Percentiles rank a stretch among this genome's conserved stretches.
These are phyloP conservation scores for Apis laboriosa DNA, from an alignment of 1,140 invertebrate genomes.

Conservation along the genomic window DNA sequence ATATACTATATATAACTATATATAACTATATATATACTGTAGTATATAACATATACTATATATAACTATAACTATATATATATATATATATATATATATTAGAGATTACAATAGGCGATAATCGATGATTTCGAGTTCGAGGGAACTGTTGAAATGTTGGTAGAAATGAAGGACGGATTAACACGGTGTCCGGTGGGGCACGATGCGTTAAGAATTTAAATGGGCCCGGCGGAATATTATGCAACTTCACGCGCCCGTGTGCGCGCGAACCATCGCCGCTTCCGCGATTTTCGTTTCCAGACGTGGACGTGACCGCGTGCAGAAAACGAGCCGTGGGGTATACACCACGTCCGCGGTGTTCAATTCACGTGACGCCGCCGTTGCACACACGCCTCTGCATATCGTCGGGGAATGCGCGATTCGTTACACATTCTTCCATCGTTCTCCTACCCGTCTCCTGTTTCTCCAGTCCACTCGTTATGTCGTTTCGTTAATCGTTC, in stretches of 20 bases:
- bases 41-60: no score
- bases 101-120: no score
- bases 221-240: constrained; percentile 37
- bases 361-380: constrained; percentile 18
- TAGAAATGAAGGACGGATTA: constrained; percentile 30
- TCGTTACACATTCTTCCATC: constrained; percentile 53
- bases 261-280: constrained; percentile 10
- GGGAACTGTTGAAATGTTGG: no score
- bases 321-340: constrained; percentile 28
- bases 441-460: constrained; percentile 20
- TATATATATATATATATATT: no score
- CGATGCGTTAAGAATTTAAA: constrained; percentile 58
- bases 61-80: no score
- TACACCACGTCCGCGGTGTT: not conserved
- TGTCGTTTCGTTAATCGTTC: not conserved
- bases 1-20: no score
- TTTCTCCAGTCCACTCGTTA: constrained; percentile 34
- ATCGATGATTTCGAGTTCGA: no score
- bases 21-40: no score
- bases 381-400: constrained; percentile 21
- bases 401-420: constrained; percentile 64
- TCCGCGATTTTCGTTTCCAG: constrained; percentile 52
- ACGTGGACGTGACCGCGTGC: constrained; percentile 24
- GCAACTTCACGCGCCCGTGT: no score
- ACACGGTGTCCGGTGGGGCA: constrained; percentile 27